These are phyloP conservation scores for Hirundichthys speculiger DNA, from an alignment of 2,113 vertebrate species.

Conservation along the genomic window DNA sequence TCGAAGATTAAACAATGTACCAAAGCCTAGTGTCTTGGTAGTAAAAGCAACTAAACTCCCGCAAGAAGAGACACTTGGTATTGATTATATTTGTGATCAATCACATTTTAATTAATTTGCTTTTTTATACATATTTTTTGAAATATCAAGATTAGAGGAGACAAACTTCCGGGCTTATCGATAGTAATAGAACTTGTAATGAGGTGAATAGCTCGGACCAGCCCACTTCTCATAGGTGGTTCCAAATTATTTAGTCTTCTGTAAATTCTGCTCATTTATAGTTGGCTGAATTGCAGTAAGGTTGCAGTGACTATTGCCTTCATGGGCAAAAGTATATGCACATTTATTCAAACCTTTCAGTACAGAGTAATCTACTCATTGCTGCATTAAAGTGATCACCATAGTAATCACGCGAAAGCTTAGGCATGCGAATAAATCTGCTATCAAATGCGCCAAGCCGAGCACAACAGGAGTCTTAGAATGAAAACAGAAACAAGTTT, in stretches of 20 bases:
- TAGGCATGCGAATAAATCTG: too few species aligned
- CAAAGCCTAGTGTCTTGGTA: too few species aligned
- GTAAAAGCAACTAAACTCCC: conserved; percentile 5
- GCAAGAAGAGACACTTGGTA: conserved; percentile 4
- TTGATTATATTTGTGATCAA: background rate
- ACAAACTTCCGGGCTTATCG: fast-evolving
- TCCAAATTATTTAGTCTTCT: background rate
- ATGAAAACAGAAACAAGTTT: background rate
- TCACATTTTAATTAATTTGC: background rate
- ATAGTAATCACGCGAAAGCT: too few species aligned
- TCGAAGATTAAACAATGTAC: too few species aligned
- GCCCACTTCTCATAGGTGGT: background rate
- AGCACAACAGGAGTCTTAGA: too few species aligned
- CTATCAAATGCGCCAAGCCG: too few species aligned
- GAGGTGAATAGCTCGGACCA: too few species aligned
- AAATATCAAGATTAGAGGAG: too few species aligned
- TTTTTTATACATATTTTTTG: background rate
- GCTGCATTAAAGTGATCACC: too few species aligned
- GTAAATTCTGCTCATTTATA: background rate
- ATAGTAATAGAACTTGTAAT: background rate
- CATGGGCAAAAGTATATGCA: background rate
- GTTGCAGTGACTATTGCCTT: background rate
- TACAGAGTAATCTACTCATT: too few species aligned
- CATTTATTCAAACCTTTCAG: too few species aligned
- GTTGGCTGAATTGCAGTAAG: too few species aligned